Evolutionary conservation across 1,140 invertebrate species (phyloP).

Genomic region (Drosophila pandora): DNA sequence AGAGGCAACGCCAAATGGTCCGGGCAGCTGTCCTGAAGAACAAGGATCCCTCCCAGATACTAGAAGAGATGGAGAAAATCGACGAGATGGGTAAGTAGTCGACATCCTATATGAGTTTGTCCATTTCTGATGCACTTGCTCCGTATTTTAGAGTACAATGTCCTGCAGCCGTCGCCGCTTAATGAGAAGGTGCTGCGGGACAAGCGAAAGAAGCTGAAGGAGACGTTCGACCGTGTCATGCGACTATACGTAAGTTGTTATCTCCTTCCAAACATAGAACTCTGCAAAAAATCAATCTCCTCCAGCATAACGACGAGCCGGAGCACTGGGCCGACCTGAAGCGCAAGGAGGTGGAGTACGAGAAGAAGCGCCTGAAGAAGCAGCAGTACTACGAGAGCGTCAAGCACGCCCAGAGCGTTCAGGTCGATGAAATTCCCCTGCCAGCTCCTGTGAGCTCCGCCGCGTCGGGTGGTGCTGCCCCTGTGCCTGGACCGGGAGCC

Average conservation of each 20-base stretch:
- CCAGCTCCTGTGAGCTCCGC: slow-evolving; percentile 86
- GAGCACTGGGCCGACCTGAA: slow-evolving; percentile 96
- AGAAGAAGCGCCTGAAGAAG: slow-evolving; percentile 92
- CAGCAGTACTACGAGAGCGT: slow-evolving; percentile 98
- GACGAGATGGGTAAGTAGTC: slow-evolving; percentile 95
- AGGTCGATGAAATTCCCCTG: slow-evolving; percentile 98
- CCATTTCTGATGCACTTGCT: slow-evolving; percentile 15
- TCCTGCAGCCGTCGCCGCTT: slow-evolving; percentile 94
- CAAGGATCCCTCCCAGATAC: slow-evolving; percentile 97
- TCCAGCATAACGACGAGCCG: slow-evolving; percentile 97
- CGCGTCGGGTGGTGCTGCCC: background rate
- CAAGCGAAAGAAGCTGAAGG: slow-evolving; percentile 97
- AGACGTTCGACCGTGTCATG: slow-evolving; percentile 96
- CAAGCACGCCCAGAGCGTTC: slow-evolving; percentile 96
- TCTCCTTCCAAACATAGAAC: slow-evolving; percentile 8
- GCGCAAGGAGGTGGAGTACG: slow-evolving; percentile 96
- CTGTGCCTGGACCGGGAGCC: slow-evolving; percentile 1
- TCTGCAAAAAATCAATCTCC: background rate
- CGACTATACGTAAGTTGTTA: slow-evolving; percentile 96
- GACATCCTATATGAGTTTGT: background rate
- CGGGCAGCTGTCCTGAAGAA: slow-evolving; percentile 98
- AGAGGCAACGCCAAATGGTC: slow-evolving; percentile 97
- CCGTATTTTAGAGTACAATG: slow-evolving; percentile 92
- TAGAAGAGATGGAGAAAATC: slow-evolving; percentile 98
- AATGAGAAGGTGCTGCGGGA: slow-evolving; percentile 99